A percentile compares a stretch with the other conserved stretches of the same genome.
phyloP scores from a whole-genome alignment of 1,140 invertebrate species.

The Thaumetopoea pityocampa region DNA sequence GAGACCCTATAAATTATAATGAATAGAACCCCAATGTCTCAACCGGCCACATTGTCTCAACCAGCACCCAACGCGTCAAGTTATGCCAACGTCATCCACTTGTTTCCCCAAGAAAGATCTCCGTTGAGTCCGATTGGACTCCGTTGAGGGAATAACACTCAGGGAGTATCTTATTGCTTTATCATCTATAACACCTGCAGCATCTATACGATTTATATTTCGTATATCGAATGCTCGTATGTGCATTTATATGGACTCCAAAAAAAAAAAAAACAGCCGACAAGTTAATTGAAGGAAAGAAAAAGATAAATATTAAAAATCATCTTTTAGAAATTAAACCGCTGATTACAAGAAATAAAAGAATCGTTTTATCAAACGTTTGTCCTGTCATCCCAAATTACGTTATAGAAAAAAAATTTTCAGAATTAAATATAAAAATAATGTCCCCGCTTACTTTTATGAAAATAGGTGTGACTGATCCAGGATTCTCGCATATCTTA shows the following conservation, averaged over 20 bases:
- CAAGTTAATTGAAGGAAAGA: constrained; percentile 12
- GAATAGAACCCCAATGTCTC: background rate
- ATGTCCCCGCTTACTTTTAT: constrained; percentile 21
- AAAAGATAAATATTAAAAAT: constrained; percentile 5
- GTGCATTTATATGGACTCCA: constrained; percentile 19
- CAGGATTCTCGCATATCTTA: constrained; percentile 18
- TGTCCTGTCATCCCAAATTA: constrained; percentile 16
- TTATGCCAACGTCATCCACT: constrained; percentile 18
- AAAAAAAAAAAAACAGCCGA: constrained; percentile 26
- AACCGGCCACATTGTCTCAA: background rate
- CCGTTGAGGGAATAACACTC: constrained; percentile 18
- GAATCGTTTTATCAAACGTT: constrained; percentile 23
- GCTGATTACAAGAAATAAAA: constrained; percentile 26
- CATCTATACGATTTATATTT: constrained; percentile 20
- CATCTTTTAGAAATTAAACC: constrained; percentile 18
- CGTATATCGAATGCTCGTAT: constrained; percentile 21
- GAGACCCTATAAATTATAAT: background rate
- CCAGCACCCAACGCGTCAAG: constrained; percentile 2
- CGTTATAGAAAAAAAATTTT: constrained; percentile 22
- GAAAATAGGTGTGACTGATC: constrained; percentile 17
- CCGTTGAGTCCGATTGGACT: constrained; percentile 16
- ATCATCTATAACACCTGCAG: constrained; percentile 6
- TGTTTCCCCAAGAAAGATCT: constrained; percentile 20
- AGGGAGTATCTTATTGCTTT: constrained; percentile 16
- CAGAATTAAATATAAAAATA: constrained; percentile 20